phyloP scores from a whole-genome alignment of 2,113 vertebrate genomes.

The Rhinogobius similis region DNA sequence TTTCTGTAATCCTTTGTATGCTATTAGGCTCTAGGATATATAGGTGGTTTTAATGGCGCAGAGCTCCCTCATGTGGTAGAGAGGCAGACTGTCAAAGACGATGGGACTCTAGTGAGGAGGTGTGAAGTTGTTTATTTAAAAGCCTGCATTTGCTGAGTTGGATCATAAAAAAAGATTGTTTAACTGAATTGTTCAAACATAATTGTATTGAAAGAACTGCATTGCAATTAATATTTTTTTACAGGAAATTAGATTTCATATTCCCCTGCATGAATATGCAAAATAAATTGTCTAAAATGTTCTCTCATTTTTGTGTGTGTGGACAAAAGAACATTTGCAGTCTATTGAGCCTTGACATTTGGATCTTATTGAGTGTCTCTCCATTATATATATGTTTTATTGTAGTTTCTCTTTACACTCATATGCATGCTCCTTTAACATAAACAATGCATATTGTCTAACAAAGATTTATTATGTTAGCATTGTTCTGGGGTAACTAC shows the following conservation, averaged over 20 bases:
- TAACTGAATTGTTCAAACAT: background rate
- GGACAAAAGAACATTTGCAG: background rate
- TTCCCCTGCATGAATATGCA: no score
- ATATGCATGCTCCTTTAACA: background rate
- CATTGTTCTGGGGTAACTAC: background rate
- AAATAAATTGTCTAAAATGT: no score
- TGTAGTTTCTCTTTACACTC: background rate
- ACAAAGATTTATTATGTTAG: background rate
- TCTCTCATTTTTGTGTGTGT: background rate
- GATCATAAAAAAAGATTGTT: background rate
- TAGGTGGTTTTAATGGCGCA: slow-evolving; percentile 78
- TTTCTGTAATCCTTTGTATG: slow-evolving; percentile 11
- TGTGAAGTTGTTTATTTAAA: slow-evolving; percentile 65
- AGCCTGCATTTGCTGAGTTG: background rate
- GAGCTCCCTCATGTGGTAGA: slow-evolving; percentile 85
- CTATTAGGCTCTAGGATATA: slow-evolving; percentile 83
- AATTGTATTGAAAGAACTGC: background rate
- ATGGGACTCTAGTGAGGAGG: slow-evolving; percentile 90
- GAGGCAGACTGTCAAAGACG: slow-evolving; percentile 82
- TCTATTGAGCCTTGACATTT: no score
- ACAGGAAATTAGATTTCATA: no score
- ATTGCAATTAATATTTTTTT: background rate
- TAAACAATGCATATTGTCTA: background rate
- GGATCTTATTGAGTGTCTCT: background rate
- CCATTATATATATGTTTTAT: background rate